Conservation (phyloP, 2,113 vertebrate genomes). For the Columbina picui region DNA sequence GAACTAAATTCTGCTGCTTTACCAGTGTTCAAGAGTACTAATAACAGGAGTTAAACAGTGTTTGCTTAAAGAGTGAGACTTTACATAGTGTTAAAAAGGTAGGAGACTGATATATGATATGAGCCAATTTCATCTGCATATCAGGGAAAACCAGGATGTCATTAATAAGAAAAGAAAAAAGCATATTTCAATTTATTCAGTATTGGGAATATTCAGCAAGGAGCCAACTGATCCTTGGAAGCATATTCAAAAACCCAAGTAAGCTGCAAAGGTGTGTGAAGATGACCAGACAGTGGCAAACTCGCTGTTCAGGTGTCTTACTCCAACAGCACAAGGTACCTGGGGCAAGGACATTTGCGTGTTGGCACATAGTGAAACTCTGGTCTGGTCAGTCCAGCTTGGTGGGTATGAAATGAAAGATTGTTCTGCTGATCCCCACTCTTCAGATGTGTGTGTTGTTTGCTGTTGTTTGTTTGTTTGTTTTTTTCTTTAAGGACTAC, state of each 20-base stretch:
- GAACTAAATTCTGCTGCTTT: background rate
- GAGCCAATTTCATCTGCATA: background rate
- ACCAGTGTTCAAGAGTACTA: background rate
- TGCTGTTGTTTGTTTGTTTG: background rate
- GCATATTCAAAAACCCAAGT: background rate
- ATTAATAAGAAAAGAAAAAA: background rate
- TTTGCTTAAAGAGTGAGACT: background rate
- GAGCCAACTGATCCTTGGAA: background rate
- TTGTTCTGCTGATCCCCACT: background rate
- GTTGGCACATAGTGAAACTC: background rate
- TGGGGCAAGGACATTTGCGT: background rate
- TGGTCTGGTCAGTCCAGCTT: background rate
- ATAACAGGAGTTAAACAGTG: background rate
- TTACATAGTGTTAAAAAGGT: background rate
- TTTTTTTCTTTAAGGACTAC: background rate
- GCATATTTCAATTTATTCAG: background rate
- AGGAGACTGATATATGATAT: background rate
- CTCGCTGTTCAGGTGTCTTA: background rate
- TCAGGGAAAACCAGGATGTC: background rate
- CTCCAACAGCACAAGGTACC: background rate
- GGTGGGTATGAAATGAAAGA: background rate
- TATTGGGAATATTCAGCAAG: background rate
- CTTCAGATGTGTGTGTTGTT: background rate
- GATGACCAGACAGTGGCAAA: background rate
- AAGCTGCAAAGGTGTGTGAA: background rate